A percentile compares a stretch with the other conserved stretches of the same genome.
phyloP scores from a whole-genome alignment of 2,113 vertebrate genomes.

The Sebastes schlegelii region DNA sequence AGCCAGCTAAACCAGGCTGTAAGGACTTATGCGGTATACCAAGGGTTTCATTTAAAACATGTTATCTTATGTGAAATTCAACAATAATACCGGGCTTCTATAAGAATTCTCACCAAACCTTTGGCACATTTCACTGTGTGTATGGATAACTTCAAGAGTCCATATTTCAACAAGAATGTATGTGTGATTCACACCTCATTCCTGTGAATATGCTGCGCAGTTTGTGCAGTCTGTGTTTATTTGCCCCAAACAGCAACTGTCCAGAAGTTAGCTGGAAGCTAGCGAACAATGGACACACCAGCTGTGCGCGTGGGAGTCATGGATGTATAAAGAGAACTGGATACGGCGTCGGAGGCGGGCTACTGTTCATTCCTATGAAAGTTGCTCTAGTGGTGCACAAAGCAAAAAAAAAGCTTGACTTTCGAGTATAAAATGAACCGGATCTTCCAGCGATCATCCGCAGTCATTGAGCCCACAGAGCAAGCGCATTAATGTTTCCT shows the following conservation, averaged over 20 bases:
- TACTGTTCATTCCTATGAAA: too few relatives aligned
- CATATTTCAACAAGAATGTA: neutral
- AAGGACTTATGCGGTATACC: neutral
- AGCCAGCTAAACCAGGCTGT: neutral
- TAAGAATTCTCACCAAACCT: neutral
- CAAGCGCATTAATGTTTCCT: too few relatives aligned
- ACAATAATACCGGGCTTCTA: neutral
- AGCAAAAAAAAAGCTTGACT: too few relatives aligned
- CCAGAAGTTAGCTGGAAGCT: neutral
- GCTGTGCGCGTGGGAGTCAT: neutral
- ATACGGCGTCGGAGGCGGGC: too few relatives aligned
- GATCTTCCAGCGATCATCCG: too few relatives aligned
- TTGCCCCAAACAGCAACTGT: neutral
- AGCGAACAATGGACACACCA: neutral
- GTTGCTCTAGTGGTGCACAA: too few relatives aligned
- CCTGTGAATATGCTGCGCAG: neutral
- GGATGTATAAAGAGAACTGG: too few relatives aligned
- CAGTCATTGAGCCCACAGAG: too few relatives aligned
- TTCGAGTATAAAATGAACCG: too few relatives aligned
- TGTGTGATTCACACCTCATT: slow-evolving; percentile 8
- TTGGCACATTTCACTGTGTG: neutral
- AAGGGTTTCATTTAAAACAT: neutral
- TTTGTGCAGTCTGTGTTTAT: slow-evolving; percentile 3
- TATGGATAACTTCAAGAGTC: neutral
- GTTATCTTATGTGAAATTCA: neutral